phyloP scores from a whole-genome alignment of 2,888 invertebrate genomes.

The Eilema griseolum region DNA sequence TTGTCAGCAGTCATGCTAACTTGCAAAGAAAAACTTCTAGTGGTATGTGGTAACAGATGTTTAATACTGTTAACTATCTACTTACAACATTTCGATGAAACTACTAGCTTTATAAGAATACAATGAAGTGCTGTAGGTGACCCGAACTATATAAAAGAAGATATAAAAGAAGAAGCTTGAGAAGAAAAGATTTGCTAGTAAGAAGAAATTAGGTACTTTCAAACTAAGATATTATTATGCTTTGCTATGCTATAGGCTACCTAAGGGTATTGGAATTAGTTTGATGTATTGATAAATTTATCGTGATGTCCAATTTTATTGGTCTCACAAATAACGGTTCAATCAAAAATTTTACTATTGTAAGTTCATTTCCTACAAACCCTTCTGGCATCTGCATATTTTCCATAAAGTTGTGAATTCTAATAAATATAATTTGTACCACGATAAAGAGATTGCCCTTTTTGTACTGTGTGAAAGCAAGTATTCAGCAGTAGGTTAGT shows the following conservation, averaged over 20 bases:
- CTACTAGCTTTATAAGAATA: neutral
- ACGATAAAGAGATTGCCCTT: neutral
- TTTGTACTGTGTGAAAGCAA: neutral
- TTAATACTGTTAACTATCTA: neutral
- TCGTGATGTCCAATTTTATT: too few species aligned
- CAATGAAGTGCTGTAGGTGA: neutral
- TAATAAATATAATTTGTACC: neutral
- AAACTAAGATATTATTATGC: neutral
- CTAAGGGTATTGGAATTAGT: neutral
- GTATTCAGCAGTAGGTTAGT: neutral
- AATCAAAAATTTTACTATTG: too few species aligned
- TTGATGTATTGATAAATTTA: neutral
- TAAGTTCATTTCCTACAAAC: neutral
- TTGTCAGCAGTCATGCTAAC: constrained; percentile 38
- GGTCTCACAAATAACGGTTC: too few species aligned
- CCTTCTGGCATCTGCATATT: neutral
- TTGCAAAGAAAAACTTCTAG: constrained; percentile 31
- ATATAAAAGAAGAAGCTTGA: neutral
- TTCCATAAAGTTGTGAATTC: too few species aligned
- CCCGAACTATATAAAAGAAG: neutral
- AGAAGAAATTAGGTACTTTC: neutral
- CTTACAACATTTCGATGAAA: neutral
- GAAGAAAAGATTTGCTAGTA: neutral
- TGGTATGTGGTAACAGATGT: neutral
- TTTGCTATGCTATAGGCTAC: neutral